Percentiles rank a stretch among this genome's conserved stretches.
These are phyloP conservation scores for Lucilia cuprina DNA, from an alignment of 1,140 invertebrate species.

Conservation along the genomic window DNA sequence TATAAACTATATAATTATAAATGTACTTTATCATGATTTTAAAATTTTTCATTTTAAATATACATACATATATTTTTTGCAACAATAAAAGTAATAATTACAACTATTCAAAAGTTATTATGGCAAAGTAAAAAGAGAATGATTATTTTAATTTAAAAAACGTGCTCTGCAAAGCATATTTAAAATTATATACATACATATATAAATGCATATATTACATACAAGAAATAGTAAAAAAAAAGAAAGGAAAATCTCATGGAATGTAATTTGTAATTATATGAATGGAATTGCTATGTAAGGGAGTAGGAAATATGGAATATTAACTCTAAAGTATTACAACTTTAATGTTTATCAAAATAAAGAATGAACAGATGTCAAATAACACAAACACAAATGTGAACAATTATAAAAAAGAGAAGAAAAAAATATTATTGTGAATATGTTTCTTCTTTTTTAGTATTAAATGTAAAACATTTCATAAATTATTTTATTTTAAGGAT, in stretches of 20 bases:
- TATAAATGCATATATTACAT: neutral
- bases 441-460: neutral
- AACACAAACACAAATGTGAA: neutral
- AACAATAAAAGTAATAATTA: neutral
- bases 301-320: neutral
- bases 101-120: neutral
- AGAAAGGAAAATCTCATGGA: neutral
- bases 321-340: neutral
- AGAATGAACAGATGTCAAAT: neutral
- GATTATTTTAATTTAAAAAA: constrained; percentile 1
- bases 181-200: neutral
- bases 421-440: neutral
- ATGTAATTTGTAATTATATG: neutral
- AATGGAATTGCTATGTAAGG: neutral
- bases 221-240: neutral
- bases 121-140: neutral
- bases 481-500: neutral
- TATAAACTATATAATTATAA: neutral
- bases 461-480: constrained; percentile 17
- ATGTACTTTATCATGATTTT: neutral
- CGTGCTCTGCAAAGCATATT: neutral
- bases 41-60: neutral
- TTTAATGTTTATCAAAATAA: neutral
- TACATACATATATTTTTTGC: neutral
- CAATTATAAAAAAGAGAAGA: neutral